Conservation (phyloP, 2,113 vertebrate species). For the Anseranas semipalmata region DNA sequence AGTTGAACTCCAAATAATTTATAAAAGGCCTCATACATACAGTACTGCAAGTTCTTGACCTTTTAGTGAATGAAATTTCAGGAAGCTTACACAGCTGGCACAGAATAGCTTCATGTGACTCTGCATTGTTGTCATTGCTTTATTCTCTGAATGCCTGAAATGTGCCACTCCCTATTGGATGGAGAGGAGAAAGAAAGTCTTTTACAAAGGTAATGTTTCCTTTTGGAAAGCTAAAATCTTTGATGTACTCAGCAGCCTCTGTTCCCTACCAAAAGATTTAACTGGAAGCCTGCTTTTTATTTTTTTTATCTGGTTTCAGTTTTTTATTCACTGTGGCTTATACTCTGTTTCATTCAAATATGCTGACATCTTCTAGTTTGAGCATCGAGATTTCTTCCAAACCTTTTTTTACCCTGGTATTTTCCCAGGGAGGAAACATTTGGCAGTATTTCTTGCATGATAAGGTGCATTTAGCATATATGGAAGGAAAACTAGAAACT, state of each 20-base stretch:
- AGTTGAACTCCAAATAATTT: slow-evolving; percentile 22
- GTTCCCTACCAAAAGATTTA: not conserved
- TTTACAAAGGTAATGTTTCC: slow-evolving; percentile 31
- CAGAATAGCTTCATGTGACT: slow-evolving; percentile 32
- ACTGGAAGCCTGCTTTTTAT: not conserved
- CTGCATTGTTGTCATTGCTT: slow-evolving; percentile 51
- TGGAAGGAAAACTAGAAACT: not conserved
- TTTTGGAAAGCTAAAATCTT: slow-evolving; percentile 42
- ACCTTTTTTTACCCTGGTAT: not conserved
- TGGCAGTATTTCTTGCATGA: not conserved
- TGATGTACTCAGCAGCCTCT: not conserved
- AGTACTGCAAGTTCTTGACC: slow-evolving; percentile 51
- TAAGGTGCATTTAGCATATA: not conserved
- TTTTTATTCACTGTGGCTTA: not conserved
- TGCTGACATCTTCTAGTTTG: not conserved
- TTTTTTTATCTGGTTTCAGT: not conserved
- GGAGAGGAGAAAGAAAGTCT: slow-evolving; percentile 25
- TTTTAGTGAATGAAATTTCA: slow-evolving; percentile 52
- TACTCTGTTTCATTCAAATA: not conserved
- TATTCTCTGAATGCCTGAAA: slow-evolving; percentile 49
- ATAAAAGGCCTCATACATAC: not conserved
- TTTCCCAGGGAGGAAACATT: not conserved
- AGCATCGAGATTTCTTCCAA: not conserved
- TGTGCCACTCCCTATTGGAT: slow-evolving; percentile 12
- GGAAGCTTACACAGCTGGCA: slow-evolving; percentile 16